Evolutionary conservation across 1,140 invertebrate species (phyloP).

Genomic region (Camponotus pennsylvanicus): DNA sequence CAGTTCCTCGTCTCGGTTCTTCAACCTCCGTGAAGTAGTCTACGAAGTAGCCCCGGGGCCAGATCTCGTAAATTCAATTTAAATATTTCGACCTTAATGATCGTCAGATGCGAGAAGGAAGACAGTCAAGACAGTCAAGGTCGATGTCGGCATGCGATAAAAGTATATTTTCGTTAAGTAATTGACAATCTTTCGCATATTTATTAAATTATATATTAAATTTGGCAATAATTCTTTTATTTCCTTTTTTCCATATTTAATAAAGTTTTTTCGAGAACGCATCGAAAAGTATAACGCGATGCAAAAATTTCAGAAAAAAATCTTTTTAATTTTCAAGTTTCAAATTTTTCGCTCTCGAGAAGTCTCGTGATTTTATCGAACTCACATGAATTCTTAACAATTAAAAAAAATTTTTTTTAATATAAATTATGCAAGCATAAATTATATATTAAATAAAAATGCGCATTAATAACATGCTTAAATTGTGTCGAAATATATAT

Average conservation of each 20-base stretch:
- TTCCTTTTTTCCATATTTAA: neutral
- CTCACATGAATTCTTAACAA: slow-evolving; percentile 10
- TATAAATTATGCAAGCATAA: neutral
- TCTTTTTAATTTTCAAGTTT: slow-evolving; percentile 5
- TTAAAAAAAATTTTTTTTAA: neutral
- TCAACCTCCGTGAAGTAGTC: slow-evolving; percentile 57
- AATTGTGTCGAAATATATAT: neutral
- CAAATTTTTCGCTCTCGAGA: neutral
- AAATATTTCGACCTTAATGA: slow-evolving; percentile 86
- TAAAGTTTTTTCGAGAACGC: neutral
- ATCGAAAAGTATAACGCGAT: neutral
- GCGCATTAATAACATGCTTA: neutral
- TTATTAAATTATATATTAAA: neutral
- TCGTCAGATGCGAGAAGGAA: slow-evolving; percentile 71
- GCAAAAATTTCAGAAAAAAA: neutral
- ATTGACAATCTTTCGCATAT: neutral
- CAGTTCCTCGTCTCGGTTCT: slow-evolving; percentile 46
- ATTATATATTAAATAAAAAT: neutral
- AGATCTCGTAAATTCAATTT: slow-evolving; percentile 84
- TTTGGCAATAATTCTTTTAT: neutral
- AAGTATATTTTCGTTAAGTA: slow-evolving; percentile 49
- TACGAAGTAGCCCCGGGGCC: slow-evolving; percentile 70
- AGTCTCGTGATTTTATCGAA: neutral
- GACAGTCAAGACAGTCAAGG: slow-evolving; percentile 75
- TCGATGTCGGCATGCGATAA: slow-evolving; percentile 53